Conservation (phyloP, 1,140 invertebrate genomes). For the Macrotrachela quadricornifera region DNA sequence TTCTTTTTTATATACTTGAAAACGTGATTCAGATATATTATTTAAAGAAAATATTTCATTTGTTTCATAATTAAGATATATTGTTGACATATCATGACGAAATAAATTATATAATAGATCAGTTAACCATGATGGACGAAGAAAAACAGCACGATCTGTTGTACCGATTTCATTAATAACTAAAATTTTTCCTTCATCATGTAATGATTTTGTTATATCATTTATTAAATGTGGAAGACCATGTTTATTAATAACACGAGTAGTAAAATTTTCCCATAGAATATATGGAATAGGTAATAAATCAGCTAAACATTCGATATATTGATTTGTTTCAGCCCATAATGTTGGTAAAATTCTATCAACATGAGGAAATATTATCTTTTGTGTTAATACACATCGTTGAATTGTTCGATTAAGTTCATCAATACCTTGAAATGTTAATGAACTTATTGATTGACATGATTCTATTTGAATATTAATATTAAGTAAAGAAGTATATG, state of each 20-base stretch:
- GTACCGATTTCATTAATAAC: not conserved
- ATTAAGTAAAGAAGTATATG: constrained; percentile 16
- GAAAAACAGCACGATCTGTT: constrained; percentile 11
- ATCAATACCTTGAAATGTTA: constrained; percentile 15
- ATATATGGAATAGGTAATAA: constrained; percentile 18
- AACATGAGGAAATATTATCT: constrained; percentile 18
- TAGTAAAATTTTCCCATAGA: constrained; percentile 14
- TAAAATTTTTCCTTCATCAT: not conserved
- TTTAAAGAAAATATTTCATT: not conserved
- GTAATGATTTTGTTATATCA: not conserved
- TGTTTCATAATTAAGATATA: not conserved
- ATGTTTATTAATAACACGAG: constrained; percentile 18
- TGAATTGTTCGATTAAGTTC: constrained; percentile 14
- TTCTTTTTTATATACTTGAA: constrained; percentile 18
- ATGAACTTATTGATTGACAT: constrained; percentile 17
- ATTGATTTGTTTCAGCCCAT: constrained; percentile 22
- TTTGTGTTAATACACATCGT: constrained; percentile 13
- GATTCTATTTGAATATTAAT: constrained; percentile 16
- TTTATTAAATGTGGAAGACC: constrained; percentile 21
- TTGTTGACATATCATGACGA: constrained; percentile 12
- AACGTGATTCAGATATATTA: constrained; percentile 6
- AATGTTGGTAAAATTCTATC: constrained; percentile 20
- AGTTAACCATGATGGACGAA: constrained; percentile 22
- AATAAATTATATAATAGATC: constrained; percentile 18
- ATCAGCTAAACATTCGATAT: constrained; percentile 20